Evolutionary conservation across 2,797 vertebrate genomes (phyloP).

Genomic region (Tokudaia tokunoshimensis): DNA sequence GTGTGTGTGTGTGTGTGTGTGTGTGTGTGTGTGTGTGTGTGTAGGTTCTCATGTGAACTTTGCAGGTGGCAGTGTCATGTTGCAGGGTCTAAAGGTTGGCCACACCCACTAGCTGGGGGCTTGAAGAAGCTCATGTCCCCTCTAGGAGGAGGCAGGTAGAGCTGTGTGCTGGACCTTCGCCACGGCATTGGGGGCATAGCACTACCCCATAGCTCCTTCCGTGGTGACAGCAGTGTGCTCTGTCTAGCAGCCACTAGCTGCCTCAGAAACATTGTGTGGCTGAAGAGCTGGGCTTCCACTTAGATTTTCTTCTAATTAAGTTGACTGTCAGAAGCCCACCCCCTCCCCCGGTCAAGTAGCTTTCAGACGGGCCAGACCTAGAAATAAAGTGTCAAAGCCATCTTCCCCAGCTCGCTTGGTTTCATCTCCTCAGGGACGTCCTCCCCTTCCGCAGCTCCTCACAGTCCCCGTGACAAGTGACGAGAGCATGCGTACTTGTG

Average conservation of each 20-base stretch:
- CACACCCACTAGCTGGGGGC: neutral
- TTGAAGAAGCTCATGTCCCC: neutral
- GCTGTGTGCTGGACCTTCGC: neutral
- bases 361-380: neutral
- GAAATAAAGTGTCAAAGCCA: neutral
- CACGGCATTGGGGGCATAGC: neutral
- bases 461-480: conserved; percentile 25
- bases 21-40: neutral
- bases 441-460: neutral
- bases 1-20: neutral
- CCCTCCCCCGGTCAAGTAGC: neutral
- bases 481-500: conserved; percentile 76
- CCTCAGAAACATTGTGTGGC: neutral
- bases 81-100: neutral
- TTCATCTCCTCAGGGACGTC: neutral
- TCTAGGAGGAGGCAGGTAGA: neutral
- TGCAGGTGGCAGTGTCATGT: neutral
- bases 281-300: rapidly evolving
- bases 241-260: neutral
- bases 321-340: neutral
- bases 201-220: neutral
- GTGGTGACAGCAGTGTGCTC: neutral
- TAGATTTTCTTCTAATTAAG: conserved; percentile 1
- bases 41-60: neutral
- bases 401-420: neutral